Percentiles rank a stretch among this genome's conserved stretches.
phyloP scores from a whole-genome alignment of 2,113 vertebrate species.

The Perccottus glenii region DNA sequence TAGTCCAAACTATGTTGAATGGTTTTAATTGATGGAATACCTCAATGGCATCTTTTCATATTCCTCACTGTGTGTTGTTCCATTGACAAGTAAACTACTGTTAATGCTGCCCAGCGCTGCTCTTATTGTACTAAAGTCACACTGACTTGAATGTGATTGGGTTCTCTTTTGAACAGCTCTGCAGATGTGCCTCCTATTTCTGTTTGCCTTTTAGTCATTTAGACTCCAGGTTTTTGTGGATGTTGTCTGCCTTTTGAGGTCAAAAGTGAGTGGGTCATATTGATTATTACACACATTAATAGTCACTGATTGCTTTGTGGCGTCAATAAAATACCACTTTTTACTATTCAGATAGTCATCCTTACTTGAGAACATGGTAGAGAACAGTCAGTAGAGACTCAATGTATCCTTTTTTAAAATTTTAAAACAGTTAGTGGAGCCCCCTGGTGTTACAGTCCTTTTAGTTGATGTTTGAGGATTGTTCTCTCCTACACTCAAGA shows the following conservation, averaged over 20 bases:
- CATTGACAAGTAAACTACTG: slow-evolving; percentile 20
- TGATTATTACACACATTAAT: slow-evolving; percentile 36
- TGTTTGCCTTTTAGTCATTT: slow-evolving; percentile 11
- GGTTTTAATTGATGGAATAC: slow-evolving; percentile 30
- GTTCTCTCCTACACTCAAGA: too few relatives aligned
- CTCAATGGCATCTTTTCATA: slow-evolving; percentile 17
- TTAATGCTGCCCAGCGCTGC: slow-evolving; percentile 6
- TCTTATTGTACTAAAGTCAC: background rate
- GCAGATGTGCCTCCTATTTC: background rate
- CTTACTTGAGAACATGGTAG: background rate
- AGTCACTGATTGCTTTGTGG: slow-evolving; percentile 21
- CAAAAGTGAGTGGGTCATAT: slow-evolving; percentile 36
- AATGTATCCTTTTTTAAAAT: too few relatives aligned
- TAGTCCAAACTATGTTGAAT: slow-evolving; percentile 34
- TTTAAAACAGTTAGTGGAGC: too few relatives aligned
- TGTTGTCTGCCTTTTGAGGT: slow-evolving; percentile 37
- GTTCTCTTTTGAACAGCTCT: slow-evolving; percentile 1
- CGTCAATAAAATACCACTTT: background rate
- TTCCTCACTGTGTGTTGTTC: slow-evolving; percentile 20
- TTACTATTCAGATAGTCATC: background rate
- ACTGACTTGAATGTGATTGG: slow-evolving; percentile 4
- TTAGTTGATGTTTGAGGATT: too few relatives aligned
- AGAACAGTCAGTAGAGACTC: too few relatives aligned
- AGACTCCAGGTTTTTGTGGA: slow-evolving; percentile 15
- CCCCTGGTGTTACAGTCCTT: too few relatives aligned